Base-by-base conservation (phyloP, 1,140 invertebrate genomes). In the Schmidtea mediterranea region DNA sequence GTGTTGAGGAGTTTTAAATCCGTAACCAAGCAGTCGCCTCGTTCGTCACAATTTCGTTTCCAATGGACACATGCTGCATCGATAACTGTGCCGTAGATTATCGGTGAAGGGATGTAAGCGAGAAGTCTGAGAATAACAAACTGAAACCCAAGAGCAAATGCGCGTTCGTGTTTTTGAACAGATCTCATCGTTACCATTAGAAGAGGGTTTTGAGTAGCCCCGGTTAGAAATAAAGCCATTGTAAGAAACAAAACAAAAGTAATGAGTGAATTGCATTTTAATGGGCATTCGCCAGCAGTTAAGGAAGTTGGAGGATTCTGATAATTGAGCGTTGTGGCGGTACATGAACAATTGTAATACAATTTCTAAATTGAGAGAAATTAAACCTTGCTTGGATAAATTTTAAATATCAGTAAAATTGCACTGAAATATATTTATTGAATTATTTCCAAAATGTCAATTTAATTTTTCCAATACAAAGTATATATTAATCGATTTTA, bases 111-210 rank as follows among this genome's bases (percentile, higher is more conserved):
- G 6, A 45, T 21, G n/a, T 45, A 45, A 6, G 43, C 43, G 5
- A 45, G 21, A 9, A 45, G 43, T 19, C 43, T 12, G 10, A 45
- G 43, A 13, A 45, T 21, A 9, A 45, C 21, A 21, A 45, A 45
- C 22, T 45, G 43, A 45, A 19, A 45, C 9, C 43, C 21, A 6
- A 45, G 43, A 13, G 43, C 43, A 21, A 45, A 45, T 5, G 43
- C 21, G 8, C 43, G 15, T 5, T 15, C 15, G n/a, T 24, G n/a
- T 13, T 19, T 16, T 19, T 45, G 15, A 5, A 45, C 43, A 21
- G 15, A 19, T 24, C 43, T 16, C 19, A 45, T 21, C 9, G 43
- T 45, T 16, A 45, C 21, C 43, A 45, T 45, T 15, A 45, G 8
- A 22, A 45, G 43, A 5, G 43, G 43, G n/a, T 45, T 45, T 45